Conservation (phyloP, 2,113 vertebrate species). For the Elephas maximus region DNA sequence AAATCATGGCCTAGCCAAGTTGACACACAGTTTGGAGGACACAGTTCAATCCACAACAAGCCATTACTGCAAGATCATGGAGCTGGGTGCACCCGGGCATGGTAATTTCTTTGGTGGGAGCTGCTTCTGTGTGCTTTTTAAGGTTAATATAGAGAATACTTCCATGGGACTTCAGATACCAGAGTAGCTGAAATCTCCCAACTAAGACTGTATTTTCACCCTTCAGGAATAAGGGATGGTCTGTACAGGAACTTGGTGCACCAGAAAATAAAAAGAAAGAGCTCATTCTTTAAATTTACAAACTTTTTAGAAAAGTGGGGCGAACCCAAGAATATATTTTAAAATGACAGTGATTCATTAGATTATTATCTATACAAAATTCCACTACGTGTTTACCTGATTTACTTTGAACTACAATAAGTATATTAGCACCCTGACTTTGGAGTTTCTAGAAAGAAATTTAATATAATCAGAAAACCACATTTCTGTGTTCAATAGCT, state of each 20-base stretch:
- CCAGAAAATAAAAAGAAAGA: background rate
- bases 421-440: background rate
- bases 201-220: background rate
- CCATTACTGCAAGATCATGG: too few relatives aligned
- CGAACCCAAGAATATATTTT: background rate
- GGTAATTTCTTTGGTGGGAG: background rate
- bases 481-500: conserved; percentile 70
- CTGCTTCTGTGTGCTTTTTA: background rate
- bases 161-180: rapidly evolving
- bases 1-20: too few relatives aligned
- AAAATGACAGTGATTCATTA: background rate
- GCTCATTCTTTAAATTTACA: background rate
- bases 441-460: conserved; percentile 72
- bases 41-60: too few relatives aligned
- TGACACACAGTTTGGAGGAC: too few relatives aligned
- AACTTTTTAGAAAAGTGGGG: background rate
- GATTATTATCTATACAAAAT: background rate
- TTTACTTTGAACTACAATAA: background rate
- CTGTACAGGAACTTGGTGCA: rapidly evolving
- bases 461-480: conserved; percentile 63
- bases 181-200: background rate
- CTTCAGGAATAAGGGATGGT: background rate
- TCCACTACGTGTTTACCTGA: background rate
- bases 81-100: too few relatives aligned
- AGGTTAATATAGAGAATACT: background rate